Conservation (phyloP, 2,113 vertebrate species). For the Ornithorhynchus anatinus region DNA sequence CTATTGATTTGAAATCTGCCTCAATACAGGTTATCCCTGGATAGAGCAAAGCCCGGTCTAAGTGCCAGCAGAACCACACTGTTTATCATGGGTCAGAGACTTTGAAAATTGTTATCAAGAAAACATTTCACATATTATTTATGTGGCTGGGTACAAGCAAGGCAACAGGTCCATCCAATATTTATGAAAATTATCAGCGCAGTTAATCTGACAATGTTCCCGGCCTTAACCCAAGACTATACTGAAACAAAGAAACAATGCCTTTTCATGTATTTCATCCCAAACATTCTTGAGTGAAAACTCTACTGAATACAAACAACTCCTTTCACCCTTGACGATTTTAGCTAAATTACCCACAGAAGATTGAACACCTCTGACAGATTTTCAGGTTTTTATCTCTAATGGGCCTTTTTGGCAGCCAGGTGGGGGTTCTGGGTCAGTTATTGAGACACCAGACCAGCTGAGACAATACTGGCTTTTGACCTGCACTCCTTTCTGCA, state of each 20-base stretch:
- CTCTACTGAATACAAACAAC: conserved; percentile 44
- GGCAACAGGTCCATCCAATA: conserved; percentile 39
- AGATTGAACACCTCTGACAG: conserved; percentile 42
- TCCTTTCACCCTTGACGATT: conserved; percentile 50
- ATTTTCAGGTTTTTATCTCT: conserved; percentile 50
- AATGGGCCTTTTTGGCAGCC: conserved; percentile 53
- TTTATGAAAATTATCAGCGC: conserved; percentile 48
- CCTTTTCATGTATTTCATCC: conserved; percentile 61
- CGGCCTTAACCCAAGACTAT: conserved; percentile 47
- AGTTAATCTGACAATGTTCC: conserved; percentile 44
- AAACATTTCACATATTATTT: conserved; percentile 60
- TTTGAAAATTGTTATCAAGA: conserved; percentile 62
- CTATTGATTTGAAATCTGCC: conserved; percentile 46
- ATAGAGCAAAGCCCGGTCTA: conserved; percentile 41
- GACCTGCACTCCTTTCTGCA: too few species aligned
- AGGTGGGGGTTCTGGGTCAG: too few species aligned
- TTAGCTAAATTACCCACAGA: conserved; percentile 53
- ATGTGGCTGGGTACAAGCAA: conserved; percentile 50
- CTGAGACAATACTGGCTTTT: too few species aligned
- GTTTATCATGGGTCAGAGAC: conserved; percentile 40
- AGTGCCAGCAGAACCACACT: conserved; percentile 29
- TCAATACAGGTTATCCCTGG: conserved; percentile 51
- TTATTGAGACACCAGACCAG: too few species aligned
- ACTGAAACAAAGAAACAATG: conserved; percentile 69
- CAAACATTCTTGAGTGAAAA: conserved; percentile 61